Evolutionary conservation across 1,140 invertebrate genomes (phyloP), one percentile per base, ranked within the genome.

Genomic region (Sarcophaga bullata): DNA sequence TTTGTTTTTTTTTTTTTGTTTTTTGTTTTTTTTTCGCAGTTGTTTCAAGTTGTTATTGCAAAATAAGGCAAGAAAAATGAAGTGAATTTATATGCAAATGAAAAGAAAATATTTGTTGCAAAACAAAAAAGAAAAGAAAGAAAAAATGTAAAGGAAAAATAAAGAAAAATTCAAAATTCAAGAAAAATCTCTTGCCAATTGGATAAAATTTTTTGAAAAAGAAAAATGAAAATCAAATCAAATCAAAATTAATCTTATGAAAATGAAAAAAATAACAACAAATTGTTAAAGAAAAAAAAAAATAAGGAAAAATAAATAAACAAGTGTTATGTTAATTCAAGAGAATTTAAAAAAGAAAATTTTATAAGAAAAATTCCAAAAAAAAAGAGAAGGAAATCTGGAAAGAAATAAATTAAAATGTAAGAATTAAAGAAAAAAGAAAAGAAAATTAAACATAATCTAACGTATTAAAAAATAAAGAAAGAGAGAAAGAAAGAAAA

Each of bases 131-230:
- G 47, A 49, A 76, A 76, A 78, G n/a, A n/a, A n/a, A n/a, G n/a
- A n/a, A n/a, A n/a, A n/a, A n/a, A n/a, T n/a, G n/a, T n/a, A n/a
- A n/a, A n/a, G n/a, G n/a, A n/a, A 68, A 25, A 68, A 58, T 46
- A 47, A 76, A 49, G 47, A 49, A 76, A 76, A 78, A 75, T 7
- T 47, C n/a, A 4, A 10, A 15, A 58, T 0, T 6, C 19, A 0
- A 68, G n/a, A 68, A 68, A 25, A 68, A 68, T 19, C 62, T 68
- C 17, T 50, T 50, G 75, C 75, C 75, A 78, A 78, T 78, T 78
- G 75, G 75, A 78, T 78, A 78, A 78, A 78, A 78, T 68, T 17
- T 68, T 17, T 17, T 17, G 17, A 17, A 6, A 50, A 50, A 17
- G 11, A 76, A 49, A 73, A 76, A 47, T 48, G 17, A n/a, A n/a